These are phyloP conservation scores for Strix aluco DNA, from an alignment of 2,113 vertebrate species.

Conservation along the genomic window DNA sequence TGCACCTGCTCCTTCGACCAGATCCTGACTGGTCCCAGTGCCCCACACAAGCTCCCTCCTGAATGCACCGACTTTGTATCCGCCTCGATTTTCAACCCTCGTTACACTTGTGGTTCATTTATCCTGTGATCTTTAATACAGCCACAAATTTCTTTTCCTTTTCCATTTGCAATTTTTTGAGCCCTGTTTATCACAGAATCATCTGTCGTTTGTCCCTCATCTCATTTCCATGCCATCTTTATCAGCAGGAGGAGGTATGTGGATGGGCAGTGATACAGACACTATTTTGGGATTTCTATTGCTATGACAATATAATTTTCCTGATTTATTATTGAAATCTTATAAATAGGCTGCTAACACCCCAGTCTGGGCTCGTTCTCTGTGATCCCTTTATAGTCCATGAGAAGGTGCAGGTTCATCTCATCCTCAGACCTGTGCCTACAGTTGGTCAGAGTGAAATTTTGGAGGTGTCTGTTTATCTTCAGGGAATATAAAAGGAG, in stretches of 20 bases:
- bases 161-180: neutral
- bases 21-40: neutral
- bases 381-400: neutral
- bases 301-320: neutral
- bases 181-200: neutral
- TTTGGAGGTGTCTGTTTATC: neutral
- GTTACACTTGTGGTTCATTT: fast-evolving
- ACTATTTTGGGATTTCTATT: neutral
- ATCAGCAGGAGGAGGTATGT: neutral
- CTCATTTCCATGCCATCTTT: neutral
- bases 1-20: neutral
- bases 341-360: neutral
- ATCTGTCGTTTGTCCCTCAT: neutral
- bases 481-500: neutral
- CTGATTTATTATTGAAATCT: slow-evolving; percentile 7
- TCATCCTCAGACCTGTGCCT: neutral
- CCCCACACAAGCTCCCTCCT: neutral
- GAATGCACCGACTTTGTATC: fast-evolving
- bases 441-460: neutral
- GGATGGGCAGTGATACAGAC: neutral
- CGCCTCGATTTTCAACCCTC: neutral
- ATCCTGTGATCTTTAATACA: neutral
- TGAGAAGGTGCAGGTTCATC: neutral
- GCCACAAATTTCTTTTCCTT: neutral
- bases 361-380: neutral